Conservation (phyloP, 2,888 invertebrate genomes). For the Bibio marci region DNA sequence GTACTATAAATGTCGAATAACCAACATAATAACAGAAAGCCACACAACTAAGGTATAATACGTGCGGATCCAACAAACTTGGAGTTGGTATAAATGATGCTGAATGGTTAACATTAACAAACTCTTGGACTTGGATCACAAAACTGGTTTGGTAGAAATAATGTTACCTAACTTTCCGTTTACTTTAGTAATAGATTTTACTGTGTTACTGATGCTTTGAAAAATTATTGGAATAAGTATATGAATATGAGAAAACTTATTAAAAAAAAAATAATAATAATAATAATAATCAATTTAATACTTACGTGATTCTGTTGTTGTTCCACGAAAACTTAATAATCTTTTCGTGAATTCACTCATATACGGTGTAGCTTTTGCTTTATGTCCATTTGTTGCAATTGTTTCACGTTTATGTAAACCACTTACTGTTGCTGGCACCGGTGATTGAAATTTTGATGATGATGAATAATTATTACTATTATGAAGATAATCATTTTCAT, state of each 20-base stretch:
- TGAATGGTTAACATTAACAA: too few species aligned
- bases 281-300: too few species aligned
- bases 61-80: too few species aligned
- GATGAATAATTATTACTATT: background rate
- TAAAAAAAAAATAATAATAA: background rate
- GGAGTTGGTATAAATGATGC: too few species aligned
- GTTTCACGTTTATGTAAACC: background rate
- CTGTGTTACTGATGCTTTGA: too few species aligned
- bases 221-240: background rate
- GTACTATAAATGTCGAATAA: too few species aligned
- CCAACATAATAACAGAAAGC: too few species aligned
- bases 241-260: background rate
- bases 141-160: too few species aligned
- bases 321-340: slow-evolving; percentile 13
- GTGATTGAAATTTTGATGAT: background rate
- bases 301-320: slow-evolving; percentile 2
- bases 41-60: too few species aligned
- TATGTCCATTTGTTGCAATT: background rate
- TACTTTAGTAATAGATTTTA: too few species aligned
- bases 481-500: background rate
- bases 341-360: slow-evolving; percentile 48
- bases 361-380: background rate
- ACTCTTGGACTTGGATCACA: too few species aligned
- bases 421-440: slow-evolving; percentile 1
- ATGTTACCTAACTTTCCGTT: too few species aligned